Evolutionary conservation across 2,888 invertebrate genomes (phyloP), one percentile per base, ranked within the genome.

Genomic region (Xanthorhoe spadicearia): DNA sequence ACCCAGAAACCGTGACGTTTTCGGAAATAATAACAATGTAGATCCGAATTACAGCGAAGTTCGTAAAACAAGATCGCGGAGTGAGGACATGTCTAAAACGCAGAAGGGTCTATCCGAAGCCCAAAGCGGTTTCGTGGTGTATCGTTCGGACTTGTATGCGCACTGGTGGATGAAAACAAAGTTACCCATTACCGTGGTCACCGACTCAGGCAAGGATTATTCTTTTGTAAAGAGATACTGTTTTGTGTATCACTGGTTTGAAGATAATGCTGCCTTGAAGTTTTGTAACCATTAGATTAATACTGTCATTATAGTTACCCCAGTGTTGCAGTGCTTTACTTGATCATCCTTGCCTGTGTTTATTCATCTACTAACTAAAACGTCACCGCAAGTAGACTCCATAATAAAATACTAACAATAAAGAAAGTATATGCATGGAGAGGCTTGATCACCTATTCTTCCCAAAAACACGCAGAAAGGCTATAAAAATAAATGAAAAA

Each of bases 91-190:
- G 71, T 86, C 90, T 2, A 94, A 93, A 80, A 73, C 85, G 83
- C 90, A 89, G 85, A 89, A 90, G 81, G 85, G 87, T 75, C 77
- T 89, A 72, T 80, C 85, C 59, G 90, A 88, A 77, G 82, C 85
- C 61, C 87, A 89, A 73, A 84, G 88, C 73, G 92, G 92, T 69
- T 92, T 92, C 76, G 87, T 94, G 87, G 93, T 96, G 82, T 97
- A 96, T 89, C 96, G 96, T 68, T 97, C 97, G 55, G 97, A 97
- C 81, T 94, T 97, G 88, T 97, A 97, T 88, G 97, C 97, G 72
- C 97, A 97, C 93, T 97, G 97, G 97, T 97, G 97, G 97, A 95
- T 97, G 93, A 97, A 97, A 94, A 97, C 96, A 84, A 96, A 96
- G 83, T 94, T 97, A 84, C 96, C 96, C 73, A 94, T 94, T 75